Evolutionary conservation across 2,113 vertebrate genomes (phyloP), one percentile per base, ranked within the genome.

Genomic region (Laterallus jamaicensis): DNA sequence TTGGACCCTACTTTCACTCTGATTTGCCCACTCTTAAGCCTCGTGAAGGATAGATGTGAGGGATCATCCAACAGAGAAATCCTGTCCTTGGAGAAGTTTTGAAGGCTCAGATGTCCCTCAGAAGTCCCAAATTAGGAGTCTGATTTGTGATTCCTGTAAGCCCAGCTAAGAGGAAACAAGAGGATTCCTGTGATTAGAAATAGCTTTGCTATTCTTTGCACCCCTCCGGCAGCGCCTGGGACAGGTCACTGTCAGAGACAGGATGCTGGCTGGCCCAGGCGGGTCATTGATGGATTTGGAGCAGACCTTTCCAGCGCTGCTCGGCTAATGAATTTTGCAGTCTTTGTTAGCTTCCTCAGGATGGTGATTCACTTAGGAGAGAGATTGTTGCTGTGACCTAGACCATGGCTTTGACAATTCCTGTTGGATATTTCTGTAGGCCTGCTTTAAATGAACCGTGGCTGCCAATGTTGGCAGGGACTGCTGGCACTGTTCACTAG

Each of bases 251-350:
- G 84, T 79, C 91, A 85, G 44, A 32, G 59, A 37, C 90, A 86
- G 92, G 92, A 76, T 90, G 74, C 86, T 90, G 86, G 44, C 93
- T 86, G 94, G 66, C 83, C 80, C 16, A 15, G 44, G 31, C 12
- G 2, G 8, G 28, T 13, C 78, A 7, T 5, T 94, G 78, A 70
- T 59, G 93, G 81, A 69, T 96, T 91, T 74, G 68, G 89, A 87
- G 70, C 81, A 68, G 80, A 52, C 73, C 58, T 62, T 92, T 70
- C 92, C 90, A 74, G 88, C 66, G 13, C 47, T 42, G 70, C 87
- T 91, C 82, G 60, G 39, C 90, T 96, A 86, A 95, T 94, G 89
- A 90, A 74, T 95, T 97, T 69, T 95, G 80, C 91, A 92, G 92
- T 37, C 56, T 67, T 80, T 37, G 70, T 84, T 67, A 71, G 74